phyloP scores from a whole-genome alignment of 1,140 invertebrate species.

The Ceratina japonica region DNA sequence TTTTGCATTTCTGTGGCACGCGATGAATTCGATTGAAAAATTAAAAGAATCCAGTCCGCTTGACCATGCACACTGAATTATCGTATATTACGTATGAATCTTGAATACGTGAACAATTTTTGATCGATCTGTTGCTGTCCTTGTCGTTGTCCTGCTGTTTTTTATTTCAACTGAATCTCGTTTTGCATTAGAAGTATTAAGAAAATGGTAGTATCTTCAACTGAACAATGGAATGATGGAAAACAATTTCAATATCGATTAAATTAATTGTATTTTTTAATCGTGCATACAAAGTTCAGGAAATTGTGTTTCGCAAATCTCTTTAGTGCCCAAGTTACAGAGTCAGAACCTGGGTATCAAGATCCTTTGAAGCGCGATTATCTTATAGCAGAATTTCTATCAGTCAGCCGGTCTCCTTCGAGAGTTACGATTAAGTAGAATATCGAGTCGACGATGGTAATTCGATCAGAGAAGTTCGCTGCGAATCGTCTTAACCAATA shows the following conservation, averaged over 20 bases:
- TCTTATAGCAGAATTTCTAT: conserved; percentile 47
- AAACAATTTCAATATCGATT: no score
- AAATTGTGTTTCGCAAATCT: background rate
- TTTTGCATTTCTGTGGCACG: background rate
- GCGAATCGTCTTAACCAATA: conserved; percentile 51
- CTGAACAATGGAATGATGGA: no score
- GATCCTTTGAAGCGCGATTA: conserved; percentile 38
- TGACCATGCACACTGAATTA: background rate
- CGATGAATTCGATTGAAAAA: background rate
- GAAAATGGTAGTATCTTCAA: no score
- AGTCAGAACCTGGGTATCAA: conserved; percentile 11
- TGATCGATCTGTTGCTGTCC: no score
- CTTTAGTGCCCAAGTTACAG: conserved; percentile 12
- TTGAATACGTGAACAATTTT: background rate
- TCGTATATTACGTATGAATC: background rate
- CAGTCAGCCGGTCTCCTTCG: conserved; percentile 30
- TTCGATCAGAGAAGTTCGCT: conserved; percentile 41
- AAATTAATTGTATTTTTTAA: no score
- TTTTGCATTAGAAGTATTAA: no score
- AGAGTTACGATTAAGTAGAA: conserved; percentile 56
- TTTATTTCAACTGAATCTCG: background rate
- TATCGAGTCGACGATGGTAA: conserved; percentile 44
- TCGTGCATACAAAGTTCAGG: no score
- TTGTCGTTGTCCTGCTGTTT: no score
- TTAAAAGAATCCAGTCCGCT: background rate